Evolutionary conservation across 2,888 invertebrate genomes (phyloP).

Genomic region (Germaria angustata): DNA sequence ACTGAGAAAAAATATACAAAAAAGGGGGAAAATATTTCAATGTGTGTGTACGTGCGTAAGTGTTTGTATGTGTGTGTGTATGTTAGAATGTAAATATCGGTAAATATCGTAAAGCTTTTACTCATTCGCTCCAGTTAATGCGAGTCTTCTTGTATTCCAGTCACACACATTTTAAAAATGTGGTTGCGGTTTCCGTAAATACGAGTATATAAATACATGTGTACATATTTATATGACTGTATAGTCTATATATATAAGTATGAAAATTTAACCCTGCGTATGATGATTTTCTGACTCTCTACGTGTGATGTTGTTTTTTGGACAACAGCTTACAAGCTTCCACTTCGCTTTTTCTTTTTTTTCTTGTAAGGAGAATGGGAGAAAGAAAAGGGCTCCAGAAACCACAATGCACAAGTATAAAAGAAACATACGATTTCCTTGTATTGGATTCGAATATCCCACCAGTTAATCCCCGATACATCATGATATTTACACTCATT

Average conservation of each 20-base stretch:
- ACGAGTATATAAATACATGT: too few relatives aligned
- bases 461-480: constrained; percentile 52
- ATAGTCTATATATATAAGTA: not conserved
- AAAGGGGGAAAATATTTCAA: too few relatives aligned
- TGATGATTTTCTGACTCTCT: not conserved
- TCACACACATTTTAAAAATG: constrained; percentile 57
- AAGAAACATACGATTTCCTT: constrained; percentile 20
- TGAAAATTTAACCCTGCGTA: not conserved
- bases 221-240: not conserved
- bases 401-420: constrained; percentile 55
- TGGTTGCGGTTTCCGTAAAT: constrained; percentile 34
- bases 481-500: constrained; percentile 38
- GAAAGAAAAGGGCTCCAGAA: constrained; percentile 10
- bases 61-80: not conserved
- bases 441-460: not conserved
- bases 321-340: constrained; percentile 43
- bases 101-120: constrained; percentile 50
- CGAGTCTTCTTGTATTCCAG: constrained; percentile 46
- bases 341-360: not conserved
- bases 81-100: not conserved
- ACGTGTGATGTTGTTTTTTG: constrained; percentile 28
- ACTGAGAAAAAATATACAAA: not conserved
- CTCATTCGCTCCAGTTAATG: constrained; percentile 16
- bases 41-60: not conserved
- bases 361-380: too few relatives aligned